Conservation (phyloP, 2,888 invertebrate genomes). For the Doris montereyensis region DNA sequence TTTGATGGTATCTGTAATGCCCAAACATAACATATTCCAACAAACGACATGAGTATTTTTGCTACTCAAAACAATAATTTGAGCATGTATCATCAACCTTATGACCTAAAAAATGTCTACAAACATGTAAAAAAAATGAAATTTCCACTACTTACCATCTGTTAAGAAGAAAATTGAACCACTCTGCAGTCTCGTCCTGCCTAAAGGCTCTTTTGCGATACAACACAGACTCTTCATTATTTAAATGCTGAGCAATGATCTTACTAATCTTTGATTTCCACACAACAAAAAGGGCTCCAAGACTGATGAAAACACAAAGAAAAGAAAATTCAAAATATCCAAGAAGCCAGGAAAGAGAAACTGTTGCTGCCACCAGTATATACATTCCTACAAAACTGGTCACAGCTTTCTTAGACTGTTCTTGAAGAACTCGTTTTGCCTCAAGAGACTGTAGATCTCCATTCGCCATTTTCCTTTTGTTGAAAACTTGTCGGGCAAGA, state of each 20-base stretch:
- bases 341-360: conserved; percentile 63
- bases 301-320: conserved; percentile 66
- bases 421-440: not conserved
- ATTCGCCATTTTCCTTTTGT: conserved; percentile 21
- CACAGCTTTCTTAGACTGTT: conserved; percentile 38
- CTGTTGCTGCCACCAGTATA: conserved; percentile 61
- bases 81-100: no score
- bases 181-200: conserved; percentile 76
- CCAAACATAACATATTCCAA: no score
- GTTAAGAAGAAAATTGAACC: conserved; percentile 76
- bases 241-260: conserved; percentile 62
- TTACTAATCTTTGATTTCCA: conserved; percentile 67
- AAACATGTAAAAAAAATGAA: no score
- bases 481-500: no score
- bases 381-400: conserved; percentile 65
- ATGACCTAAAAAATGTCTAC: no score
- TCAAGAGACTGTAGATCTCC: not conserved
- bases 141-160: conserved; percentile 72
- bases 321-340: conserved; percentile 65
- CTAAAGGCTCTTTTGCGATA: conserved; percentile 74
- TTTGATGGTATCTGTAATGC: no score
- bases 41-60: no score
- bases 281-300: conserved; percentile 63
- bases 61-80: no score
- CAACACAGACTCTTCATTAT: conserved; percentile 68